Conservation (phyloP, 2,797 vertebrate genomes). For the Labroides dimidiatus region DNA sequence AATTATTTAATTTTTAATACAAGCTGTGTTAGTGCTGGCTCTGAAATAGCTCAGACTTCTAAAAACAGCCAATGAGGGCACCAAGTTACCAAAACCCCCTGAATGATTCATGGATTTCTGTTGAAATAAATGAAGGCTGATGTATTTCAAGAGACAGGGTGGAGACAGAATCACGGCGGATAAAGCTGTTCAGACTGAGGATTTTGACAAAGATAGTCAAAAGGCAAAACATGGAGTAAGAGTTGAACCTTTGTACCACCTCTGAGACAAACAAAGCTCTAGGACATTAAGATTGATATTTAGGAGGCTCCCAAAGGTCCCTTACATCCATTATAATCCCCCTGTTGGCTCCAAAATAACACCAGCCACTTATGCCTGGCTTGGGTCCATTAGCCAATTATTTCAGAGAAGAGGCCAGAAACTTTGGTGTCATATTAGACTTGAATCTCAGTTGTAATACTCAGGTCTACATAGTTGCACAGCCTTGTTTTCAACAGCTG, state of each 20-base stretch:
- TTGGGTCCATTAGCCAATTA: too few species aligned
- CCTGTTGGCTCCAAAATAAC: too few species aligned
- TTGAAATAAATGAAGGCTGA: constrained; percentile 60
- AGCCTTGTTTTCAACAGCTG: too few species aligned
- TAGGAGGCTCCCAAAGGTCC: neutral
- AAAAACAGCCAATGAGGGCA: constrained; percentile 73
- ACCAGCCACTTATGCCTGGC: too few species aligned
- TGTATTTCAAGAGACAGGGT: constrained; percentile 58
- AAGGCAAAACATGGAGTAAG: constrained; percentile 1
- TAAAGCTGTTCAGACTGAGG: constrained; percentile 50
- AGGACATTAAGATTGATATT: constrained; percentile 8
- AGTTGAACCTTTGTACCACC: neutral
- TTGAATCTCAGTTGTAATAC: too few species aligned
- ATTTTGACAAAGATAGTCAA: constrained; percentile 13
- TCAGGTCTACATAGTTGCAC: too few species aligned
- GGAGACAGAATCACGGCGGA: constrained; percentile 39
- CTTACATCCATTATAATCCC: neutral
- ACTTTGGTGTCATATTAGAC: too few species aligned
- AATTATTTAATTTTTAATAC: constrained; percentile 78
- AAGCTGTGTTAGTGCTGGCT: constrained; percentile 58
- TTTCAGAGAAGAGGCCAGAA: too few species aligned
- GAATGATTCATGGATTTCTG: constrained; percentile 76
- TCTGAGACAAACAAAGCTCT: constrained; percentile 4
- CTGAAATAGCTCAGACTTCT: constrained; percentile 77
- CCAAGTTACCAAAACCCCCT: constrained; percentile 68